Evolutionary conservation across 2,113 vertebrate genomes (phyloP).

Genomic region (Myodes glareolus): DNA sequence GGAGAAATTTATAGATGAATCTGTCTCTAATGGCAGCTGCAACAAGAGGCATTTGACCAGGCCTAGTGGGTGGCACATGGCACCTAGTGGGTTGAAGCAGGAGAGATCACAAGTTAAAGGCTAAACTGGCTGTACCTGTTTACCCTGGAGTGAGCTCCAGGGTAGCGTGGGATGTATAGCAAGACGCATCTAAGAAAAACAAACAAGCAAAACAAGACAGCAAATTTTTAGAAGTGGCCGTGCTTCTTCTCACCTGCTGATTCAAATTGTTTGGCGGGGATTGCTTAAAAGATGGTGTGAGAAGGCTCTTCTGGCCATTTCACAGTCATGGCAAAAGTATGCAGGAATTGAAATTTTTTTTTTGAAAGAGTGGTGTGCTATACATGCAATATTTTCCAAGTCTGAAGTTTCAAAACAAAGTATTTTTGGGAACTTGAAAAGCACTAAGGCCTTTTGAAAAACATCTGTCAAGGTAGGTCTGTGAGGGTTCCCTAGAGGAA

Average conservation of each 20-base stretch:
- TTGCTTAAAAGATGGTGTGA: neutral
- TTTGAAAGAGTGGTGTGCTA: neutral
- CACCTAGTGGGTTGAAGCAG: neutral
- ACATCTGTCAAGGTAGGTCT: neutral
- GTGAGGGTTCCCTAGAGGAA: neutral
- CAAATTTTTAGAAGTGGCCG: neutral
- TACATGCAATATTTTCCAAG: neutral
- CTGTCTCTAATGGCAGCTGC: neutral
- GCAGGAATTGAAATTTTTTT: neutral
- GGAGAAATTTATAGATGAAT: neutral
- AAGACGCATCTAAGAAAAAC: neutral
- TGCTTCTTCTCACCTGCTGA: neutral
- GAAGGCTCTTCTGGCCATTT: neutral
- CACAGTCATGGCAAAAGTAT: neutral
- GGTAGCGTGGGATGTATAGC: neutral
- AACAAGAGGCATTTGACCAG: neutral
- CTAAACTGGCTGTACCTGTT: neutral
- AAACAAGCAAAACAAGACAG: neutral
- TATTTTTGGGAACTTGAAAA: slow-evolving; percentile 10
- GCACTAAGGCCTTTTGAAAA: neutral
- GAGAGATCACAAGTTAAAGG: neutral
- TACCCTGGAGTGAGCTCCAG: neutral
- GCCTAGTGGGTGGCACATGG: neutral
- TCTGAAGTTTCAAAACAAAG: neutral
- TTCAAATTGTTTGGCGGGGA: neutral